Conservation (phyloP, 2,888 invertebrate genomes). For the Ommatoiulus sabulosus region DNA sequence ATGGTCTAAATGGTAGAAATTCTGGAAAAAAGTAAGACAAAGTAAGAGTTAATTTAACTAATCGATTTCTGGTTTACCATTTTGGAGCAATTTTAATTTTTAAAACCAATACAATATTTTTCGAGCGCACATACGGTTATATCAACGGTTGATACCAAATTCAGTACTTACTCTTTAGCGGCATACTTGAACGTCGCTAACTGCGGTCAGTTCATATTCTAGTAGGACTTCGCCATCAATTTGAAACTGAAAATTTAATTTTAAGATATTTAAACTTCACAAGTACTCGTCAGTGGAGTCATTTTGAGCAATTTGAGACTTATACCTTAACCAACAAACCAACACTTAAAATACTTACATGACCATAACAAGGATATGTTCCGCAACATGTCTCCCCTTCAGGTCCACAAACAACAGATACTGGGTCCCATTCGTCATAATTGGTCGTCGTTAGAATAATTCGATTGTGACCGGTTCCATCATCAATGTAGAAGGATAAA, state of each 20-base stretch:
- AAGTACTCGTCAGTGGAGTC: not conserved
- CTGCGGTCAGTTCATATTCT: conserved; percentile 14
- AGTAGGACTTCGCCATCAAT: conserved; percentile 23
- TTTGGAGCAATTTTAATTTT: too few relatives aligned
- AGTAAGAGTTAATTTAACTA: too few relatives aligned
- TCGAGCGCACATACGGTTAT: too few relatives aligned
- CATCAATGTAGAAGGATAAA: conserved; percentile 20
- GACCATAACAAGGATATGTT: not conserved
- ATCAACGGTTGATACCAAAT: too few relatives aligned
- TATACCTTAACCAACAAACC: not conserved
- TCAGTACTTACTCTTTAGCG: not conserved
- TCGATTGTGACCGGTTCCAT: not conserved
- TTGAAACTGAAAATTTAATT: not conserved
- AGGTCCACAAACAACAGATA: not conserved
- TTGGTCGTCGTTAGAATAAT: not conserved
- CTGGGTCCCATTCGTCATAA: not conserved
- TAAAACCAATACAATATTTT: too few relatives aligned
- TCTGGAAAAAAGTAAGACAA: too few relatives aligned
- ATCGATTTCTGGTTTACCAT: too few relatives aligned
- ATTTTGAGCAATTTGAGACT: not conserved
- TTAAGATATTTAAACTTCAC: not conserved
- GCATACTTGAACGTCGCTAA: not conserved
- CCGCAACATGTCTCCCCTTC: not conserved
- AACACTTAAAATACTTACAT: not conserved
- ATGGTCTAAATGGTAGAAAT: too few relatives aligned